Evolutionary conservation across 2,797 vertebrate genomes (phyloP).

Genomic region (Eospalax fontanierii): DNA sequence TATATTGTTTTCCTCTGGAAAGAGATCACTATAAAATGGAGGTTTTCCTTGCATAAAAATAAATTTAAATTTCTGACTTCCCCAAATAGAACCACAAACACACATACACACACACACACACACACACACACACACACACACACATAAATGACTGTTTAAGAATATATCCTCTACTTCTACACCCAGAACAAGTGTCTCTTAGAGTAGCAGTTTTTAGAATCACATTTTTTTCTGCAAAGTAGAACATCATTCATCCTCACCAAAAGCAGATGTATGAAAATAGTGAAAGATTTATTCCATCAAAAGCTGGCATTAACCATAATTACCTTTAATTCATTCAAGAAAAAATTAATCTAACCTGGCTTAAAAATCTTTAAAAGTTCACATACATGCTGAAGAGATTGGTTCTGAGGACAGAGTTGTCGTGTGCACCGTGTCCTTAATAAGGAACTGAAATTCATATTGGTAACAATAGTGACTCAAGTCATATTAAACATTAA

Average conservation of each 20-base stretch:
- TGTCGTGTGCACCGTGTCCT: neutral
- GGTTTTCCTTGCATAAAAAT: neutral
- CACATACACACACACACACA: no score
- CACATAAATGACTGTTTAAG: neutral
- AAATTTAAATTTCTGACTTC: conserved; percentile 22
- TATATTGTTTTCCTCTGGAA: neutral
- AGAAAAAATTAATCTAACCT: conserved; percentile 30
- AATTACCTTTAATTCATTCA: conserved; percentile 11
- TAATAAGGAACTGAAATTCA: neutral
- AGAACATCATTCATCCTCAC: neutral
- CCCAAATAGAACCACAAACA: conserved; percentile 5
- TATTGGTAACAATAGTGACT: neutral
- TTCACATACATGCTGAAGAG: neutral
- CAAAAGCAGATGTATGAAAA: neutral
- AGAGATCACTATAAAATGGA: neutral
- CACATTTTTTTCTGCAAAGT: neutral
- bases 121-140: no score
- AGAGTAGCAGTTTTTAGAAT: neutral
- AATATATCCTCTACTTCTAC: neutral
- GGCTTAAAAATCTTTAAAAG: neutral
- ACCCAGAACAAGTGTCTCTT: neutral
- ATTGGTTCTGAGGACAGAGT: neutral
- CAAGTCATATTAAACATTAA: neutral
- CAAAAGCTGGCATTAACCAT: neutral
- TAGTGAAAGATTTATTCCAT: neutral